Base-by-base conservation (phyloP, 2,113 vertebrate species). In the Elephas maximus region DNA sequence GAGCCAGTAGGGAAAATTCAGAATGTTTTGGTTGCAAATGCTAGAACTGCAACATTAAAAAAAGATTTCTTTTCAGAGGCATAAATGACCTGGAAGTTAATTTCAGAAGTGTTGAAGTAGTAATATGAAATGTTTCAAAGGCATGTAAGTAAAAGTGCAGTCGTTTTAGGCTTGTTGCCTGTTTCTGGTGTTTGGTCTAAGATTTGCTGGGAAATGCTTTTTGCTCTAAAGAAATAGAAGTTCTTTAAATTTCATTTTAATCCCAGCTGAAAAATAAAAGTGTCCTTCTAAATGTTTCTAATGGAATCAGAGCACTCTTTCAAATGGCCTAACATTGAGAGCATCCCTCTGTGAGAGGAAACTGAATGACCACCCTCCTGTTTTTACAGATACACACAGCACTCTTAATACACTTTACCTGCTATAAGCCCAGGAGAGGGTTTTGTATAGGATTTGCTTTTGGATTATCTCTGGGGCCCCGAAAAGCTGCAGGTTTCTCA, bases 21-120 rank as follows among this genome's bases (percentile, higher is more conserved):
- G 74, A 91, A 48, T 89, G 45, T 91, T 94, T 86, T 89, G 83
- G 60, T 95, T 96, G n/a, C 74, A 53, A 80, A 96, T 81, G 71
- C 96, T 86, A 86, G 33, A 94, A 94, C 48, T 71, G 74, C 14
- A 94, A 37, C 69, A 77, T 80, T 71, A 92, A 95, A 92, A 60
- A 93, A 88, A 81, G 71, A 71, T 33, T 71, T 92, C 23, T 84
- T 87, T 74, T 33, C 60, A 63, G 88, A 94, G 91, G 65, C 37
- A 12, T 90, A 77, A 81, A 80, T 84, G 90, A 57, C 71, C 30
- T 9, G 9, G 79, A 77, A 87, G 44, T 93, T 96, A 76, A 94
- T 71, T 96, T 97, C 79, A 94, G 48, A 88, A 78, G 37, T 23
- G 37, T 77, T 77, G 28, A 37, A 94, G 74, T 73, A 94, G 20